These are phyloP conservation scores for Hirtodrosophila confusa DNA, from an alignment of 2,888 invertebrate species.

Conservation along the genomic window DNA sequence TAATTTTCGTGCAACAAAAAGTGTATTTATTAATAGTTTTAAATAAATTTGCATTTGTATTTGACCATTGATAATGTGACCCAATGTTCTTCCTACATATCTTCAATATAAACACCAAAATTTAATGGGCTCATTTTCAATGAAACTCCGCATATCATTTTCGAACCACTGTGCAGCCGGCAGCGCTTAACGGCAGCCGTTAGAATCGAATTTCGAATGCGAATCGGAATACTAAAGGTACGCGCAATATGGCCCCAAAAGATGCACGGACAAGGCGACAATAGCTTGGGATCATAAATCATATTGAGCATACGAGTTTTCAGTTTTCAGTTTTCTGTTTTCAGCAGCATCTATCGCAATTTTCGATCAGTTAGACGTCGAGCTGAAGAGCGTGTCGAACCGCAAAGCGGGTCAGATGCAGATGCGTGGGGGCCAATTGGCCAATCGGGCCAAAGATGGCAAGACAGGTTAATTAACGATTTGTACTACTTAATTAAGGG, in stretches of 20 bases:
- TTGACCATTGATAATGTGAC: neutral
- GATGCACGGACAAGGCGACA: constrained; percentile 3
- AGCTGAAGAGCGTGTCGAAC: constrained; percentile 9
- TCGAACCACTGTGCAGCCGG: constrained; percentile 38
- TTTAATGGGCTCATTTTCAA: too few species aligned
- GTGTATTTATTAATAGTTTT: constrained; percentile 22
- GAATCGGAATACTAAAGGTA: constrained; percentile 15
- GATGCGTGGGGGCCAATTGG: constrained; percentile 75
- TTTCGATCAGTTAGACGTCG: constrained; percentile 5
- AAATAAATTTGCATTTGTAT: constrained; percentile 11
- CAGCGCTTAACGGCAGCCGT: constrained; percentile 31
- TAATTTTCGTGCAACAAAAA: constrained; percentile 9
- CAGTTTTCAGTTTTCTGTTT: too few species aligned
- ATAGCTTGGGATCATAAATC: constrained; percentile 38
- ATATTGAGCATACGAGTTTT: constrained; percentile 26
- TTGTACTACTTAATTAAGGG: constrained; percentile 65
- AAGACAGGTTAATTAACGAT: constrained; percentile 73
- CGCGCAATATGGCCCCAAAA: constrained; percentile 21
- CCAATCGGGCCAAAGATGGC: constrained; percentile 72
- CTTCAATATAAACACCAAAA: too few species aligned
- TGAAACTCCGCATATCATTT: neutral
- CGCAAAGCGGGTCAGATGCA: constrained; percentile 65
- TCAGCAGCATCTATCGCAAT: constrained; percentile 21
- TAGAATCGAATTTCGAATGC: constrained; percentile 23
- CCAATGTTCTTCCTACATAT: too few species aligned